phyloP scores from a whole-genome alignment of 2,113 vertebrate species.

The Herpetotheres cachinnans region DNA sequence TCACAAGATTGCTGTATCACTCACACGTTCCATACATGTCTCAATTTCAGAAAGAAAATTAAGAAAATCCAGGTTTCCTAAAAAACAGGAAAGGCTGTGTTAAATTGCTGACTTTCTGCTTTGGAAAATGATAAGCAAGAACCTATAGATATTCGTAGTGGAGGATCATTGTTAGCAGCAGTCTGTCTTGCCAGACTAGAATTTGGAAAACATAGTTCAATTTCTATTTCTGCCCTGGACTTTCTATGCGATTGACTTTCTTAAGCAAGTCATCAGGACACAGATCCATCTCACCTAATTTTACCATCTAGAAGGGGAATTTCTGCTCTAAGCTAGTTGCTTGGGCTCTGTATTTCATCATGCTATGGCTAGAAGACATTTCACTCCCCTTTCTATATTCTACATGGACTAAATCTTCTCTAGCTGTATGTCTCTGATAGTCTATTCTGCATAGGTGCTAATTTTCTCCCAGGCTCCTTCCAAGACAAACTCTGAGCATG shows the following conservation, averaged over 20 bases:
- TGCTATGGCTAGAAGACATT: neutral
- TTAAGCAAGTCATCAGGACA: neutral
- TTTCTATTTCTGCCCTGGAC: neutral
- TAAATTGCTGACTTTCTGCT: neutral
- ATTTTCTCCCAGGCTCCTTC: neutral
- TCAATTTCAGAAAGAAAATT: neutral
- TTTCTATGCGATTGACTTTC: neutral
- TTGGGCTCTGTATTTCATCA: neutral
- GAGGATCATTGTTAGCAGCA: neutral
- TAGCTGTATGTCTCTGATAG: neutral
- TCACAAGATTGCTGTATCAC: neutral
- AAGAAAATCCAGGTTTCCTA: neutral
- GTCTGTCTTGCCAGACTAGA: neutral
- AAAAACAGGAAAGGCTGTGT: neutral
- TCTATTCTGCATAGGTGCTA: neutral
- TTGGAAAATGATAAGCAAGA: neutral
- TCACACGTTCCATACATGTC: neutral
- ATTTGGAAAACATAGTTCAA: neutral
- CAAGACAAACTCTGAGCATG: neutral
- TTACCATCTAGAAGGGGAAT: neutral
- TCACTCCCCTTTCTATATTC: neutral
- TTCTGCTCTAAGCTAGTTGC: neutral
- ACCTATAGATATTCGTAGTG: neutral
- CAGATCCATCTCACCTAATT: neutral
- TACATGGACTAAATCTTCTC: neutral